Evolutionary conservation across 2,113 vertebrate genomes (phyloP).

Genomic region (Pedionomus torquatus): DNA sequence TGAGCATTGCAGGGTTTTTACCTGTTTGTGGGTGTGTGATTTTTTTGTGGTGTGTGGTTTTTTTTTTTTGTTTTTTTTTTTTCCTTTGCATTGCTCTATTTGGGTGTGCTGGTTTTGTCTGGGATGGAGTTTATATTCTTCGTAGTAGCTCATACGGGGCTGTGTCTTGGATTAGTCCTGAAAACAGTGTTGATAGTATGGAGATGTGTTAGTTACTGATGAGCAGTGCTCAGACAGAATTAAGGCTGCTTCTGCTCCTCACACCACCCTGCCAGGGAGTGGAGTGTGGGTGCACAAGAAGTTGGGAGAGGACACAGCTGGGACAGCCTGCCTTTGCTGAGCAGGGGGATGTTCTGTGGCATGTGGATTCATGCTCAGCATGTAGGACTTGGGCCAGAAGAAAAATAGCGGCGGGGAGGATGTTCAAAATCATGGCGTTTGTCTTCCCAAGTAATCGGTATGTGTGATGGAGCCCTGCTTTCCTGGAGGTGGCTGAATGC

Average conservation of each 20-base stretch:
- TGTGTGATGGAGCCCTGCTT: neutral
- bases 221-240: neutral
- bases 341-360: neutral
- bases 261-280: neutral
- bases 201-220: neutral
- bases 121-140: neutral
- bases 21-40: no score
- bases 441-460: neutral
- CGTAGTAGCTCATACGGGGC: neutral
- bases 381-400: neutral
- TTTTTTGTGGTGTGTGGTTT: no score
- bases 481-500: neutral
- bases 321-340: neutral
- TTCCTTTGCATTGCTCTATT: rapidly evolving
- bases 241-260: neutral
- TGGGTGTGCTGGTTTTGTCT: neutral
- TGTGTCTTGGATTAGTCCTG: neutral
- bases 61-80: neutral
- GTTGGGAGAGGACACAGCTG: neutral
- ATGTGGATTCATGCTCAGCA: neutral
- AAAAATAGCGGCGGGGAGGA: neutral
- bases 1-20: neutral
- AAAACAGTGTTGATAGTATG: neutral
- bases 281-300: neutral
- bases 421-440: neutral